phyloP scores from a whole-genome alignment of 2,113 vertebrate species.

The Macroglossus sobrinus region DNA sequence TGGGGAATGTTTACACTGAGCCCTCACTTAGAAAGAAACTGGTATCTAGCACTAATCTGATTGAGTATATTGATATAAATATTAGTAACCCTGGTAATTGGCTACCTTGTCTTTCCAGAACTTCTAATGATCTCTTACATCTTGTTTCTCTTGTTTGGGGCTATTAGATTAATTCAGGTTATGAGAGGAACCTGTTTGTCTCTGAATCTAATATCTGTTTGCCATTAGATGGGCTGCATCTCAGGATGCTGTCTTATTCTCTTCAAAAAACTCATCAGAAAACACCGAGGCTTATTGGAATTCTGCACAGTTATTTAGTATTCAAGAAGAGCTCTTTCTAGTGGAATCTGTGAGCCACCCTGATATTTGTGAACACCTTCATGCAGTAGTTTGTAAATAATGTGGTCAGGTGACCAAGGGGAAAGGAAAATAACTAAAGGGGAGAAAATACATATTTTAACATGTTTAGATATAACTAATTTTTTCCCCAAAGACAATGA shows the following conservation, averaged over 20 bases:
- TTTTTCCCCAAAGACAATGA: not conserved
- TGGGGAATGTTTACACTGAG: not conserved
- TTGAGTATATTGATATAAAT: not conserved
- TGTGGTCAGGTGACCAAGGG: not conserved
- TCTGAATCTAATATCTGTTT: slow-evolving; percentile 16
- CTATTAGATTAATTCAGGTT: not conserved
- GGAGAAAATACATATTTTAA: not conserved
- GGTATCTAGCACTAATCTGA: not conserved
- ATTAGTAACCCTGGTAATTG: not conserved
- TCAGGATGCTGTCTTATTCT: not conserved
- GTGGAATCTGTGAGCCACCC: not conserved
- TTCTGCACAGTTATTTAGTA: not conserved
- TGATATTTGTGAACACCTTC: slow-evolving; percentile 11
- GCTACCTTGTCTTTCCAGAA: not conserved
- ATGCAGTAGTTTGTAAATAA: not conserved
- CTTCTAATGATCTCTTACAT: not conserved
- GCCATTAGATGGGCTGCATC: not conserved
- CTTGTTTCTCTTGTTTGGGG: not conserved
- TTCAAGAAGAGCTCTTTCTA: not conserved
- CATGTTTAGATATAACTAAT: not conserved
- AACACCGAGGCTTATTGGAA: not conserved
- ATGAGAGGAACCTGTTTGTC: not conserved
- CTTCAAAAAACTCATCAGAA: not conserved
- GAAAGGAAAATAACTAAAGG: not conserved
- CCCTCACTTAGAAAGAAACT: not conserved